These are phyloP conservation scores for Eulemur rubriventer DNA, from an alignment of 2,797 vertebrate genomes.

Conservation along the genomic window DNA sequence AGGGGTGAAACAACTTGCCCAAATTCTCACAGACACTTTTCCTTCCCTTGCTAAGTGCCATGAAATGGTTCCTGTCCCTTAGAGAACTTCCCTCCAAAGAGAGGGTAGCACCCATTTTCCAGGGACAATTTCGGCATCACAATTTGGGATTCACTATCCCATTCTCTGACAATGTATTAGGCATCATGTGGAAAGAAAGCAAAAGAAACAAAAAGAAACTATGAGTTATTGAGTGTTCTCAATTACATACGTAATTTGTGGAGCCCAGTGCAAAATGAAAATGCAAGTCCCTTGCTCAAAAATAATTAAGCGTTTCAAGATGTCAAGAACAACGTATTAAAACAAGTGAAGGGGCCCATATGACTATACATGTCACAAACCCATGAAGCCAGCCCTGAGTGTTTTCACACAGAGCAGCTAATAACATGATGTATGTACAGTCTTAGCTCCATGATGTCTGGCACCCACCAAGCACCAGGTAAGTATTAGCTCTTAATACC, in stretches of 20 bases:
- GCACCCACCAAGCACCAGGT: background rate
- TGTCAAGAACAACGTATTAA: background rate
- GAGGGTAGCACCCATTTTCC: background rate
- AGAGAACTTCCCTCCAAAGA: background rate
- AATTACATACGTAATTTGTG: background rate
- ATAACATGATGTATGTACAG: background rate
- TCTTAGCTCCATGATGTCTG: background rate
- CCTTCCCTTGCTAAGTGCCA: background rate
- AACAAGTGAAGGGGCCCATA: background rate
- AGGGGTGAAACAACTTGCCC: background rate
- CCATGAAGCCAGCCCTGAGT: background rate
- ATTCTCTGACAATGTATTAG: background rate
- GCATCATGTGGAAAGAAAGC: background rate
- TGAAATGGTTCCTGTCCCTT: background rate
- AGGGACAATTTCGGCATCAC: background rate
- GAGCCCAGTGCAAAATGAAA: background rate
- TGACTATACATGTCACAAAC: background rate
- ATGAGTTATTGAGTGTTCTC: background rate
- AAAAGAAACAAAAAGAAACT: background rate
- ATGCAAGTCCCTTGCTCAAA: background rate
- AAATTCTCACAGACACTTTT: background rate
- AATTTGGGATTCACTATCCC: background rate
- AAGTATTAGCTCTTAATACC: background rate
- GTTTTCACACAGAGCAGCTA: background rate
- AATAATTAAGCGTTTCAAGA: conserved; percentile 5